Base-by-base conservation (phyloP, 2,113 vertebrate genomes). In the Sceloporus undulatus region DNA sequence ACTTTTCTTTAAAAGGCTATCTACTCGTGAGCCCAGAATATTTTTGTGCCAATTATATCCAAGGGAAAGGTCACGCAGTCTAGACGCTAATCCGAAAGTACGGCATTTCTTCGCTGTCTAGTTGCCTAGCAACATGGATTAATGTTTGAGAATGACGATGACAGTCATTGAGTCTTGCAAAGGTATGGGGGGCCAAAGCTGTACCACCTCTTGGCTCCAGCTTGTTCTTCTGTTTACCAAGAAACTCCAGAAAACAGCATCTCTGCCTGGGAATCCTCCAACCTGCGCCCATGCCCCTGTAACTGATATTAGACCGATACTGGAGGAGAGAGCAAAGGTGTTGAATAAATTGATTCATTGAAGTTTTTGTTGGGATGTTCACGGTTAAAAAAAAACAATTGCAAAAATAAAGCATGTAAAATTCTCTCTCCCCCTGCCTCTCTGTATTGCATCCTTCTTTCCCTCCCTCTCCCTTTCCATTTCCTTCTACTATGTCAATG, bases 41-140 rank as follows among this genome's bases (percentile, higher is more conserved):
- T 87, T 87, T 84, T 71, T 6, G 5, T 83, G 78, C 62, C 5
- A 1, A 9, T 90, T 88, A 88, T 86, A 84, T 79, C 93, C 52
- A 11, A 90, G 94, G 92, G 92, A 91, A 95, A 95, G 96, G 94
- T 94, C 91, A 66, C 3, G n/a, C 89, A 18, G 92, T 94, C 94
- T 93, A 94, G 96, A 95, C 91, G 1, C 90, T 90, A 94, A 95
- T 93, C 93, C 73, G 0, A 77, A 7, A 82, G 70, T 56, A 62
- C 68, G 71, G 84, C 77, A 54, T 95, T 91, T 92, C 93, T 90
- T 25, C 23, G 0, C 79, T n/a, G 0, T 4, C 0, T 21, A 11
- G 91, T 96, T 87, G 93, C 95, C 90, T 86, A 68, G 96, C 95
- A 95, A 95, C 95, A n/a, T 34, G 89, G 88, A 92, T 93, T 91